Base-by-base conservation (phyloP, 2,888 invertebrate genomes). In the Oscheius sp. region DNA sequence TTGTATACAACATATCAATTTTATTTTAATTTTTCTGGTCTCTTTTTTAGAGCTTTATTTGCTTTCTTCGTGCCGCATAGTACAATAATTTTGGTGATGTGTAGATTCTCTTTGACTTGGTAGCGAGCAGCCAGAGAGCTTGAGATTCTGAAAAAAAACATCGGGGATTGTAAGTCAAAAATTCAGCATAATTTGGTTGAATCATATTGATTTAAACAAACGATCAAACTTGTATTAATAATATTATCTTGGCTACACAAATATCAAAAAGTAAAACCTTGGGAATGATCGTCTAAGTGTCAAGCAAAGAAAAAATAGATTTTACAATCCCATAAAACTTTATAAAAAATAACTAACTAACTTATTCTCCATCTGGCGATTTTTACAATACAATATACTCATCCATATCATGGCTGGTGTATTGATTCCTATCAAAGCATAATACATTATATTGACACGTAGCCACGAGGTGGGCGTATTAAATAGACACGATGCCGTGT, bases 391-490 rank as follows among this genome's bases (percentile, higher is more conserved):
- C 2, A 59, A 30, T 0, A 12, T 6, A 44, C n/a, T 26, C 24
- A 59, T 59, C 59, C 59, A 59, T n/a, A 59, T 14, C 26, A 59
- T 26, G 14, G 59, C 38, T n/a, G 44, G n/a, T 12, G 30, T 9
- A 24, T 59, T 44, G 9, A 59, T 41, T 6, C 30, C 41, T 9
- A 44, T 41, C 30, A 59, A 26, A 20, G 28, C 26, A 20, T 59
- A 59, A 26, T 59, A 59, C 30, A 59, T 41, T 2, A 17, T 41
- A 14, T 41, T 59, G n/a, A 59, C 44, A 14, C 44, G 41, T 14
- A 28, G 2, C 59, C 59, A 59, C 2, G 59, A 38, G n/a, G 59
- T 26, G 17, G n/a, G n/a, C 28, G 59, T 59, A 30, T 38, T 59
- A 17, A 41, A 44, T 2, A 59, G 44, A 28, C 59, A 59, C n/a